phyloP scores from a whole-genome alignment of 1,140 invertebrate genomes.

The Zaprionus vittiger region DNA sequence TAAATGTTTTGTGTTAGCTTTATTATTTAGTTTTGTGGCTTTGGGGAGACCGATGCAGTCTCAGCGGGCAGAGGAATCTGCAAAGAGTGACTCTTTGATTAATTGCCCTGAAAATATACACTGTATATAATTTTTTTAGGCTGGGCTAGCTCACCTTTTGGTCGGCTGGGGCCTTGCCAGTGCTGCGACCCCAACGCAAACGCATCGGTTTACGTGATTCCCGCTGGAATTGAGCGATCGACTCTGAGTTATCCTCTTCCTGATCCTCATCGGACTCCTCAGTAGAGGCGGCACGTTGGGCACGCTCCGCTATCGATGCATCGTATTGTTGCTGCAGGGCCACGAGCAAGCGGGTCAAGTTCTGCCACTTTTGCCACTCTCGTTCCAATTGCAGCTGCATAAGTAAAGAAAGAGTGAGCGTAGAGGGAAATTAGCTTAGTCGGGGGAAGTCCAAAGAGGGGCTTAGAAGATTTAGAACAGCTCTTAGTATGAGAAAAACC shows the following conservation, averaged over 20 bases:
- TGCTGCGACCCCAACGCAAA: slow-evolving; percentile 80
- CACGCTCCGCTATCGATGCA: slow-evolving; percentile 21
- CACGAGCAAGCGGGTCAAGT: slow-evolving; percentile 58
- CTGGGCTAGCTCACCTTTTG: slow-evolving; percentile 40
- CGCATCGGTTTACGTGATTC: slow-evolving; percentile 78
- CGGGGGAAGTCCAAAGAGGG: too few species aligned
- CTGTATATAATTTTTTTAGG: not conserved
- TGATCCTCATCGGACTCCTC: slow-evolving; percentile 50
- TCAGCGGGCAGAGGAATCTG: slow-evolving; percentile 33
- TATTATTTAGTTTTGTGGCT: slow-evolving; percentile 59
- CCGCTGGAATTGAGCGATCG: slow-evolving; percentile 55
- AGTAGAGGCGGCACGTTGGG: slow-evolving; percentile 20
- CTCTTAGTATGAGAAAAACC: too few species aligned
- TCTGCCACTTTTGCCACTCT: slow-evolving; percentile 54
- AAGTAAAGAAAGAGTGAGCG: not conserved
- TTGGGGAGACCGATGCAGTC: slow-evolving; percentile 50
- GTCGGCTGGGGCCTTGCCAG: slow-evolving; percentile 62
- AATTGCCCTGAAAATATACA: not conserved
- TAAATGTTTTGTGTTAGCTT: not conserved
- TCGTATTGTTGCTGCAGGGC: slow-evolving; percentile 54
- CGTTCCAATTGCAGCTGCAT: slow-evolving; percentile 27
- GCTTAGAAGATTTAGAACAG: too few species aligned
- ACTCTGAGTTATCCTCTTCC: slow-evolving; percentile 22
- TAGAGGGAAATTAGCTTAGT: not conserved
- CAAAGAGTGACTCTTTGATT: not conserved